These are phyloP conservation scores for Oopsacas minuta DNA, from an alignment of 37 sponge, comb jelly and placozoan genomes.

Conservation along the genomic window DNA sequence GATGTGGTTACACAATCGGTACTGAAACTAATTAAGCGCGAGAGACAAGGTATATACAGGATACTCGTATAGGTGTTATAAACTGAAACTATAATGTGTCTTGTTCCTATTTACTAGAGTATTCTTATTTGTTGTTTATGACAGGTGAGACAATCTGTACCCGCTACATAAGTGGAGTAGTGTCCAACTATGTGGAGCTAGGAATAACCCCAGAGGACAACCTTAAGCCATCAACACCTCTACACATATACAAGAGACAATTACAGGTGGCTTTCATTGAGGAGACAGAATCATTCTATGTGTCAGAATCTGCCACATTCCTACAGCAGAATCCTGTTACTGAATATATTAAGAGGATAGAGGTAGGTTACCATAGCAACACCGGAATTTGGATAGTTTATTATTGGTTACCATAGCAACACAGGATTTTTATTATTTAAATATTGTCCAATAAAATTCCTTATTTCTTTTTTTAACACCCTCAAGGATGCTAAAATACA, in stretches of 20 bases:
- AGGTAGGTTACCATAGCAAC: background rate
- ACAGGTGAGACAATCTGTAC: slow-evolving; percentile 94
- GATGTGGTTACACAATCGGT: slow-evolving; percentile 63
- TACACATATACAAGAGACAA: slow-evolving; percentile 57
- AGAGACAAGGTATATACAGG: slow-evolving; percentile 28
- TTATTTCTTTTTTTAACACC: too few species aligned
- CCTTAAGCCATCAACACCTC: slow-evolving; percentile 33
- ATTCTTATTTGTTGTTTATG: too few species aligned
- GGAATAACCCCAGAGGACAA: slow-evolving; percentile 51
- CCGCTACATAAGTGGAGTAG: slow-evolving; percentile 75
- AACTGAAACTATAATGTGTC: too few species aligned
- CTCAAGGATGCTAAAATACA: too few species aligned
- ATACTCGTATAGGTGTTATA: background rate
- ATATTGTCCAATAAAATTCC: too few species aligned
- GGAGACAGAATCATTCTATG: slow-evolving; percentile 79
- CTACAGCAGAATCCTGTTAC: slow-evolving; percentile 83
- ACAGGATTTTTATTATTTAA: too few species aligned
- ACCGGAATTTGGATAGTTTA: too few species aligned
- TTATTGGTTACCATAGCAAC: too few species aligned
- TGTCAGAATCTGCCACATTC: slow-evolving; percentile 65
- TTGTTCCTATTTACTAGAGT: too few species aligned
- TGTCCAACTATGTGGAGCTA: slow-evolving; percentile 81
- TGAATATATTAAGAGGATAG: slow-evolving; percentile 85
- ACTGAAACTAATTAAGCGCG: slow-evolving; percentile 71
- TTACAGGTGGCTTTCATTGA: slow-evolving; percentile 71